Base-by-base conservation (phyloP, 2,888 invertebrate species). In the Euzetes globulus region DNA sequence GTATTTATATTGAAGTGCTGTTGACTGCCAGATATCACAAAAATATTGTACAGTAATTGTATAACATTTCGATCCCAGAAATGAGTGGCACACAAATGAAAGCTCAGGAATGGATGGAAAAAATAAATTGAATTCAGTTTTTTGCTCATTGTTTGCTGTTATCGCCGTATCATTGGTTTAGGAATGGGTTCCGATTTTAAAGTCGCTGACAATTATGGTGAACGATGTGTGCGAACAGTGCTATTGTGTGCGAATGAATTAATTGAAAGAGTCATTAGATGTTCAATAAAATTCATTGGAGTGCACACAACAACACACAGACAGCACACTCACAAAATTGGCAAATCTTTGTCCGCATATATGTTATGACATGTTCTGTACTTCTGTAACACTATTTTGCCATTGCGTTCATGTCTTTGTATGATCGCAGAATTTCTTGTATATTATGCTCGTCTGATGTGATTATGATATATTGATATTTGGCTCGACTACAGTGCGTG, bases 381-480 rank as follows among this genome's bases (percentile, higher is more conserved):
- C n/a, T 33, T 33, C 2, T 63, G 29, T 22, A 22, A 13, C 27
- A 27, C 19, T 63, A 19, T 33, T 17, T 22, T 41, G 6, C 17
- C 15, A 19, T 22, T 41, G 68, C 45, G 19, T 45, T 22, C n/a
- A 33, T 68, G 37, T 68, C 22, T 68, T 37, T 41, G 68, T 68
- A 33, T 29, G 25, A 60, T 60, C 15, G 60, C 11, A n/a, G 29
- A 15, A 60, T 60, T 60, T 22, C 29, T 60, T 33, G 33, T 68
- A 68, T 68, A 37, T 33, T 45, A 33, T 68, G 68, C 68, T 68
- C 33, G 9, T 33, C n/a, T 45, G 68, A 68, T 68, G 68, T 68
- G 68, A 37, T 68, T 68, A 68, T 68, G 68, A 68, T 68, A 68
- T 68, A 68, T 68, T 68, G 68, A 68, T 68, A 68, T 68, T 68